Evolutionary conservation across 2,797 vertebrate species (phyloP).

Genomic region (Phataginus tetradactyla): DNA sequence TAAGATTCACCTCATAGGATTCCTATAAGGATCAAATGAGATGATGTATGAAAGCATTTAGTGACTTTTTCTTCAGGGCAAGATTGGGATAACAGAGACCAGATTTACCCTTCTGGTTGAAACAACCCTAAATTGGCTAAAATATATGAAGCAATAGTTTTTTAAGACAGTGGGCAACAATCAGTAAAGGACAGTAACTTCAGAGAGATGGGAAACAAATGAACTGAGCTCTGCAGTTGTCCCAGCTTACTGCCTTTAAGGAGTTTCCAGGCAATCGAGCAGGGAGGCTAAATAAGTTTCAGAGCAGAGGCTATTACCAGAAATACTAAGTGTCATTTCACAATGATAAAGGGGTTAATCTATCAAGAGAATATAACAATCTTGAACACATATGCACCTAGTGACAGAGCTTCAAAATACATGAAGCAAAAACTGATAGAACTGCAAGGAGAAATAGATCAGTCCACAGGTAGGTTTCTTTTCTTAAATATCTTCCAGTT

Average conservation of each 20-base stretch:
- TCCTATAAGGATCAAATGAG: neutral
- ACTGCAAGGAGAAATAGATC: neutral
- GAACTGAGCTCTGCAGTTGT: neutral
- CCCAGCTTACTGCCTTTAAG: neutral
- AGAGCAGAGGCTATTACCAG: constrained; percentile 14
- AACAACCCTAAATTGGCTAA: neutral
- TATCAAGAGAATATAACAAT: neutral
- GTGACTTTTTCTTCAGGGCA: neutral
- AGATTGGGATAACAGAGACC: neutral
- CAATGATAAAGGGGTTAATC: neutral
- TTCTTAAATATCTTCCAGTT: neutral
- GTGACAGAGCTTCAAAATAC: constrained; percentile 24
- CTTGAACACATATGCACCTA: neutral
- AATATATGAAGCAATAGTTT: neutral
- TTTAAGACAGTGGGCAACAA: neutral
- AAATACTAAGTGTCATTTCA: neutral
- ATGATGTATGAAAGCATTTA: neutral
- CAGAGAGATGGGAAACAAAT: neutral
- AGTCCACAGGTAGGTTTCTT: neutral
- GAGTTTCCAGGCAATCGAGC: neutral
- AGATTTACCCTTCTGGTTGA: neutral
- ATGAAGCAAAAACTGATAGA: neutral
- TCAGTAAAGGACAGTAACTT: neutral
- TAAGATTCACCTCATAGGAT: neutral
- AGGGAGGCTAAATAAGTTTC: neutral